These are phyloP conservation scores for Caenorhabditis becei DNA, from an alignment of 2,888 invertebrate species.

Conservation along the genomic window DNA sequence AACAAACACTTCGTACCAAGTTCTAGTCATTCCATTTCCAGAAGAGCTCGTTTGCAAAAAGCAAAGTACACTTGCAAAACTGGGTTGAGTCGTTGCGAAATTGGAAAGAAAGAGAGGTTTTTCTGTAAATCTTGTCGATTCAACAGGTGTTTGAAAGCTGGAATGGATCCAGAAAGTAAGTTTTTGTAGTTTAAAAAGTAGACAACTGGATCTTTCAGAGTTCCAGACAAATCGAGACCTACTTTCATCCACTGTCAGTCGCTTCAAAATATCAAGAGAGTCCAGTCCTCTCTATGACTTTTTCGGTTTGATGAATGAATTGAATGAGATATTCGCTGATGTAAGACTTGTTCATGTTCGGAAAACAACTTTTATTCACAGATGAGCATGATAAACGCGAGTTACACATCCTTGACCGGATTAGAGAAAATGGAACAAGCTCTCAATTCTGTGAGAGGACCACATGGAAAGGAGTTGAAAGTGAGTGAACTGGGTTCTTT, in stretches of 20 bases:
- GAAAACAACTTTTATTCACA: not conserved
- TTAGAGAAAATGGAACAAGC: not conserved
- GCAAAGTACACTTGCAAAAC: not conserved
- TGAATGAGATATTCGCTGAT: not conserved
- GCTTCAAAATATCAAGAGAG: not conserved
- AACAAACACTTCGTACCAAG: too few species aligned
- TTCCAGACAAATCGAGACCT: not conserved
- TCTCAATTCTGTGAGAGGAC: not conserved
- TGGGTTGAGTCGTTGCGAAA: not conserved
- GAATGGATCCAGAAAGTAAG: not conserved
- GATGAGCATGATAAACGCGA: not conserved
- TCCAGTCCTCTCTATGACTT: not conserved
- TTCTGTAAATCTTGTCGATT: not conserved
- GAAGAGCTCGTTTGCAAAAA: not conserved
- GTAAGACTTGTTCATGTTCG: not conserved
- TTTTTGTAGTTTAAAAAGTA: not conserved
- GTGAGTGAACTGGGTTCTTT: not conserved
- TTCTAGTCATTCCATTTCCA: too few species aligned
- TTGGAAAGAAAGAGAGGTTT: not conserved
- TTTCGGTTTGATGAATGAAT: not conserved
- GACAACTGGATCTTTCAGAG: not conserved
- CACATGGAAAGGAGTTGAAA: not conserved
- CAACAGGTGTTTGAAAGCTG: not conserved
- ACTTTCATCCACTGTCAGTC: not conserved
- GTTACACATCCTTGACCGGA: not conserved